A percentile compares a stretch with the other conserved stretches of the same genome.
These are phyloP conservation scores for Neosilurus hyrtlii DNA, from an alignment of 2,797 vertebrate genomes.

Conservation along the genomic window DNA sequence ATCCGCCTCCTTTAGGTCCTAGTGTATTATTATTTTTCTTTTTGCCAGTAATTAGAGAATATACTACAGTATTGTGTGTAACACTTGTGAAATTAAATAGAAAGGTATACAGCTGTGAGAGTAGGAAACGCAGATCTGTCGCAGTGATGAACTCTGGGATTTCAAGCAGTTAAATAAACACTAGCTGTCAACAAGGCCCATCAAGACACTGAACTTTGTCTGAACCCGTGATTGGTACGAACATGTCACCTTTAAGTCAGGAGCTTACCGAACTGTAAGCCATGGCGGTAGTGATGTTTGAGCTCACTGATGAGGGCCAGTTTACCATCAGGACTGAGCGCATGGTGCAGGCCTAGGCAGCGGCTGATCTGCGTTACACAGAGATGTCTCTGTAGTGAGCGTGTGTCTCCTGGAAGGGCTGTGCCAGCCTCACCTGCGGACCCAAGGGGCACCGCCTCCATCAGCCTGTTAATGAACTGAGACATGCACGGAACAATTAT, in stretches of 20 bases:
- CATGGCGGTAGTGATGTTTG: conserved; percentile 87
- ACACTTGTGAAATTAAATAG: background rate
- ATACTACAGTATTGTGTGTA: background rate
- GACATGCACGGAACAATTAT: conserved; percentile 18
- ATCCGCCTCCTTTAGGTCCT: too few relatives aligned
- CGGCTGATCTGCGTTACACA: conserved; percentile 88
- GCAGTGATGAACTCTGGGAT: background rate
- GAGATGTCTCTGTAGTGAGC: conserved; percentile 87
- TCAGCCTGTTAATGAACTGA: conserved; percentile 87
- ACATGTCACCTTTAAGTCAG: background rate
- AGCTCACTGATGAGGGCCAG: conserved; percentile 80
- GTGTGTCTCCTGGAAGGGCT: conserved; percentile 81
- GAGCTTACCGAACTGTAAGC: conserved; percentile 85
- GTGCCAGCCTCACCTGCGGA: conserved; percentile 70
- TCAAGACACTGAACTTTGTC: background rate
- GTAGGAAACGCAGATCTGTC: background rate
- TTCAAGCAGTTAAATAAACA: background rate
- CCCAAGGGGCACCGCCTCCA: conserved; percentile 80
- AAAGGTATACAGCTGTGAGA: background rate
- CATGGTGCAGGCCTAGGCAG: conserved; percentile 85
- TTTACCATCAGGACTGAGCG: conserved; percentile 78
- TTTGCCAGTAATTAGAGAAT: background rate
- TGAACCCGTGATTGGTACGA: background rate
- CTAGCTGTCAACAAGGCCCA: background rate
- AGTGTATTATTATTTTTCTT: background rate